These are phyloP conservation scores for Poliocrania exsul DNA, from an alignment of 2,797 vertebrate genomes.

Conservation along the genomic window DNA sequence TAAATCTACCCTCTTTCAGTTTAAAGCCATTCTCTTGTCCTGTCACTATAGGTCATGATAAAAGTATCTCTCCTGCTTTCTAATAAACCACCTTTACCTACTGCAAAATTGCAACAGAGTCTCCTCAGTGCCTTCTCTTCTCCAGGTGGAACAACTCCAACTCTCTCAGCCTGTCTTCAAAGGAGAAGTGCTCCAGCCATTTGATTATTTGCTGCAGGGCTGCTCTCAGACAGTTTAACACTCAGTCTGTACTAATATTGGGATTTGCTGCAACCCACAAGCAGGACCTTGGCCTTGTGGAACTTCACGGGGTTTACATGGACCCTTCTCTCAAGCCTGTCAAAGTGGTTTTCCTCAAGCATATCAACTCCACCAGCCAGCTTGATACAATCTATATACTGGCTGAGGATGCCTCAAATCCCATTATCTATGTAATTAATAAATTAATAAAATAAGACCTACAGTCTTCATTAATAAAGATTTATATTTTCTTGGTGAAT, in stretches of 20 bases:
- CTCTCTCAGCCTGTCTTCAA: not conserved
- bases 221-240: not conserved
- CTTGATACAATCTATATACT: not conserved
- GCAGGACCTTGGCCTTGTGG: not conserved
- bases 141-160: not conserved
- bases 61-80: not conserved
- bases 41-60: not conserved
- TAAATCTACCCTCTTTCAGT: not conserved
- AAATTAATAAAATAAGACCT: not conserved
- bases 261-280: not conserved
- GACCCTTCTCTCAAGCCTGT: not conserved
- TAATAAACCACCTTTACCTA: not conserved
- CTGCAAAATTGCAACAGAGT: not conserved
- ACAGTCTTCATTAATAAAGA: not conserved
- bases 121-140: not conserved
- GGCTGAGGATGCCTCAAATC: not conserved
- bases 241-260: not conserved
- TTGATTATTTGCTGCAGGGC: not conserved
- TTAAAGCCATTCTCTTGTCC: not conserved
- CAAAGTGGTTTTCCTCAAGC: not conserved
- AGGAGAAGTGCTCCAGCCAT: not conserved
- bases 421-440: not conserved
- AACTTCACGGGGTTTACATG: not conserved
- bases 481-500: not conserved
- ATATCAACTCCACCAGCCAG: not conserved